Conservation (phyloP, 2,888 invertebrate species). For the Trilocha varians region DNA sequence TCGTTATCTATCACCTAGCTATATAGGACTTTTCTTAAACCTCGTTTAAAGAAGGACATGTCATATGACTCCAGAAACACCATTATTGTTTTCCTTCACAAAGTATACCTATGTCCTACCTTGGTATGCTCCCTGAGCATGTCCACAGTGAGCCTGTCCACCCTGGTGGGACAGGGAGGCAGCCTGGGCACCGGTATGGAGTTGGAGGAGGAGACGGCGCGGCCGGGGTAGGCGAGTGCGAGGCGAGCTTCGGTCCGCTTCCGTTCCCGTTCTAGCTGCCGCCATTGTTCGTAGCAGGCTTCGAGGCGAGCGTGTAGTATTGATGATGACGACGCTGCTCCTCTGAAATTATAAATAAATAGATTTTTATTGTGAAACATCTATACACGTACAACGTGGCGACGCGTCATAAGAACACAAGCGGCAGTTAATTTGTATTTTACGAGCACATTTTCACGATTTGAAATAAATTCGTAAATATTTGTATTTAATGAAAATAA, state of each 20-base stretch:
- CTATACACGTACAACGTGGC: too few relatives aligned
- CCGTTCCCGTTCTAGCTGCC: constrained; percentile 83
- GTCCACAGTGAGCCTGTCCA: constrained; percentile 85
- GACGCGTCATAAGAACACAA: too few relatives aligned
- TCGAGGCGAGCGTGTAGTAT: constrained; percentile 82
- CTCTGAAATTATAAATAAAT: constrained; percentile 51
- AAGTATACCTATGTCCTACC: constrained; percentile 47
- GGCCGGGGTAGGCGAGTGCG: constrained; percentile 84
- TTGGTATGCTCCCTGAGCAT: constrained; percentile 85
- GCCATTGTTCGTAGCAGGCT: constrained; percentile 86
- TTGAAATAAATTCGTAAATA: too few relatives aligned
- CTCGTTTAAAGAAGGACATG: too few relatives aligned
- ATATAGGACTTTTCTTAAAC: too few relatives aligned
- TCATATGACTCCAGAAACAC: too few relatives aligned
- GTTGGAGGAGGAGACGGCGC: constrained; percentile 84
- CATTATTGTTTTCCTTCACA: too few relatives aligned
- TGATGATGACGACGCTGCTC: constrained; percentile 63
- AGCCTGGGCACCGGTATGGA: constrained; percentile 83
- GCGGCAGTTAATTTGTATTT: too few relatives aligned
- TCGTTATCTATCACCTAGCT: too few relatives aligned
- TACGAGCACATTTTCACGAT: too few relatives aligned
- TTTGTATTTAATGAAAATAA: too few relatives aligned
- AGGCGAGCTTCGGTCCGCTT: constrained; percentile 85
- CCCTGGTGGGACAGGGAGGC: constrained; percentile 83
- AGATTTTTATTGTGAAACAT: too few relatives aligned